Evolutionary conservation across 1,140 invertebrate species (phyloP).

Genomic region (Philotrypesis tridentata): DNA sequence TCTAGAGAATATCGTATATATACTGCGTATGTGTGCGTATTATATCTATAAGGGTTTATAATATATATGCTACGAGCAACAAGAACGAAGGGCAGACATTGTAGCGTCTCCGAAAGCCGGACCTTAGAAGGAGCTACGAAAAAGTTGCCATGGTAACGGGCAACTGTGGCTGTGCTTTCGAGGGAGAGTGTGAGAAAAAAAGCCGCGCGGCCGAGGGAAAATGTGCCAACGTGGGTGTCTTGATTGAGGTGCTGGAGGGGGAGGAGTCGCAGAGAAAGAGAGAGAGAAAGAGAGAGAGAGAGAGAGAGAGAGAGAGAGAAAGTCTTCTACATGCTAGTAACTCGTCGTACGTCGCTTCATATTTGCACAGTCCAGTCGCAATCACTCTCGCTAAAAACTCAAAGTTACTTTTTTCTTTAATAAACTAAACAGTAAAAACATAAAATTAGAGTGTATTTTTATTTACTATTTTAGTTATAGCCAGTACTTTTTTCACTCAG

Average conservation of each 20-base stretch:
- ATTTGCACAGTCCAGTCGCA: not conserved
- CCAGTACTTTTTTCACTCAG: too few species aligned
- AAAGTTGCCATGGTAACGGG: conserved; percentile 37
- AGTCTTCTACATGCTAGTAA: not conserved
- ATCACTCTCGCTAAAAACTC: not conserved
- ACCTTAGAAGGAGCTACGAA: conserved; percentile 3
- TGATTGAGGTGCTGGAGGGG: too few species aligned
- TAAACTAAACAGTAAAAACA: too few species aligned
- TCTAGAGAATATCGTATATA: not conserved
- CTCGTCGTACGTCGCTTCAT: not conserved
- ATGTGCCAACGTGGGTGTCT: not conserved
- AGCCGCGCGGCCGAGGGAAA: not conserved
- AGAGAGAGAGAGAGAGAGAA: not conserved
- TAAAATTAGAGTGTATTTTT: too few species aligned
- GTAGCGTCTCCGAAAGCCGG: not conserved
- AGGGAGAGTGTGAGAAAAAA: not conserved
- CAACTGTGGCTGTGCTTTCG: not conserved
- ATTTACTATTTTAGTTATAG: too few species aligned
- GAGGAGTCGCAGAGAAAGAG: too few species aligned
- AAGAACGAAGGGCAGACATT: not conserved
- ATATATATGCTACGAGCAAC: not conserved
- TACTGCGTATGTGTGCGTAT: too few species aligned
- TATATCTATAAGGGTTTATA: not conserved
- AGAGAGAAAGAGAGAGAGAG: not conserved
- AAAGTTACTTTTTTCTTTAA: not conserved